Base-by-base conservation (phyloP, 2,113 vertebrate genomes). In the Eupsittula cactorum region DNA sequence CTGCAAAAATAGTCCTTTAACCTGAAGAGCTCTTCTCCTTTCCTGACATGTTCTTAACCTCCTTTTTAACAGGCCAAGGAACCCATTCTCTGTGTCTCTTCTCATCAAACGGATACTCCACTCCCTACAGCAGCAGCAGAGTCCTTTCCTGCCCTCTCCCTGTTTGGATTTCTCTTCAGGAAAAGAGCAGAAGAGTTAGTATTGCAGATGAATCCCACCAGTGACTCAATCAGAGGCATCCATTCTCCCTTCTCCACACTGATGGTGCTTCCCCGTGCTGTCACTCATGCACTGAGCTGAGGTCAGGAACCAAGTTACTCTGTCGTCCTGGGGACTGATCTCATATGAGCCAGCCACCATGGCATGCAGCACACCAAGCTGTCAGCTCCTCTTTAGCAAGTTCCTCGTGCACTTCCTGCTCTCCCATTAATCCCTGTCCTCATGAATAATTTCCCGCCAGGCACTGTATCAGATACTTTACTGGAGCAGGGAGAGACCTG, bases 401-500 rank as follows among this genome's bases (percentile, higher is more conserved):
- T 9, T 80, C 39, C 67, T 57, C 1, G 0, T 12, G 41, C 57
- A 29, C 70, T 79, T 55, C 7, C 85, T 16, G 9, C 88, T 80
- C 78, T 82, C 67, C 74, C 88, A 90, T 94, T 90, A 90, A 92
- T 85, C 93, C 82, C 93, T 88, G 95, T 93, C 85, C 71, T 88
- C 95, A 44, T 85, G 82, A 92, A 80, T 49, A 75, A 65, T 27
- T 82, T 67, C 88, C 88, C 86, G 75, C 64, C 44, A 69, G 82
- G 71, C 33, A 2, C 59, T 24, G 73, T 46, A 91, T 62, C 86
- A 80, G 89, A 21, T 55, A 81, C 75, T 71, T 88, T 29, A 11
- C 63, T 31, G 86, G 25, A 86, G 76, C 49, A 25, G 39, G 68
- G 80, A 80, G 67, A 78, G 67, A 55, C 17, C 67, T 47, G 18